A percentile compares a stretch with the other conserved stretches of the same genome.
Evolutionary conservation across 2,113 vertebrate genomes (phyloP).

Genomic region (Loxodonta africana): DNA sequence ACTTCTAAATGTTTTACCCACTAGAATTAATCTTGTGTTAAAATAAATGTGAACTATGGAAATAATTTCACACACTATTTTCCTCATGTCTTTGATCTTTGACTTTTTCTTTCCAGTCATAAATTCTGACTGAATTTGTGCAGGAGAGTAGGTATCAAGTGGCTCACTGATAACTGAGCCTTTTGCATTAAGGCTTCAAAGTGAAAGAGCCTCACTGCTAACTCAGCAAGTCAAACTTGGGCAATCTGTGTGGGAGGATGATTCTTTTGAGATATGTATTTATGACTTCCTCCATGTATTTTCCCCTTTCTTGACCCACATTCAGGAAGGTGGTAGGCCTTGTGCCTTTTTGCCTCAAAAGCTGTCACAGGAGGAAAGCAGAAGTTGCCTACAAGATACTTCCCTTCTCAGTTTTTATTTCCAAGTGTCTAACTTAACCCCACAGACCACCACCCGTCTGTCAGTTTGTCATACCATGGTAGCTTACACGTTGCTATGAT

Average conservation of each 20-base stretch:
- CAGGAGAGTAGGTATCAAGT: not conserved
- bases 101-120: conserved; percentile 12
- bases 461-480: not conserved
- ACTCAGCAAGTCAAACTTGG: not conserved
- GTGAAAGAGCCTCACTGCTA: not conserved
- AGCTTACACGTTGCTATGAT: not conserved
- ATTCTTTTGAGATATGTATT: not conserved
- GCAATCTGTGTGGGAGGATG: not conserved
- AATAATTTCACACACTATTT: not conserved
- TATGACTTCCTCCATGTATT: not conserved
- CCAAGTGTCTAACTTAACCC: not conserved
- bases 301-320: conserved; percentile 39
- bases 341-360: not conserved
- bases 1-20: conserved; percentile 37
- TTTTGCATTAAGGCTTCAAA: not conserved
- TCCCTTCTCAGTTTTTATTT: conserved; percentile 68
- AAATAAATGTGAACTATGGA: not conserved
- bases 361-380: conserved; percentile 62
- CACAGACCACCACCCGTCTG: not conserved
- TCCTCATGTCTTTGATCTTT: conserved; percentile 16
- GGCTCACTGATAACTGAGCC: not conserved
- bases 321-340: not conserved
- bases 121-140: conserved; percentile 45
- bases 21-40: not conserved
- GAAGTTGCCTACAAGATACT: conserved; percentile 58